phyloP scores from a whole-genome alignment of 2,113 vertebrate genomes.

The Callospermophilus lateralis region DNA sequence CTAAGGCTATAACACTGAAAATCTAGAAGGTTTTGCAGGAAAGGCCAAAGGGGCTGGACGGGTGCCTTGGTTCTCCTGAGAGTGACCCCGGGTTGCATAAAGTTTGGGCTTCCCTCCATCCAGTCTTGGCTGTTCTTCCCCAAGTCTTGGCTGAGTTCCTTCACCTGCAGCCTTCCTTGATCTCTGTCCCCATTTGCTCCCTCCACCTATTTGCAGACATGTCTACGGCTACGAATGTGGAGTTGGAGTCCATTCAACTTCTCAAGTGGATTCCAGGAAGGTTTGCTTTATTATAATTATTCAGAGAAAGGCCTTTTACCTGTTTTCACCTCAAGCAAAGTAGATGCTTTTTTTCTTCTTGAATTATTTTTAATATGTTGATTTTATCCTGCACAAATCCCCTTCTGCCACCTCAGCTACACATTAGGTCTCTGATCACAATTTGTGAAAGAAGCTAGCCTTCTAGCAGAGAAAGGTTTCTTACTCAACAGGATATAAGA shows the following conservation, averaged over 20 bases:
- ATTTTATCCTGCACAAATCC: neutral
- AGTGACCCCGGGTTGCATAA: neutral
- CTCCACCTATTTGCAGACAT: conserved; percentile 85
- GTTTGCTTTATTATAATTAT: neutral
- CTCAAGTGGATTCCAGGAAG: conserved; percentile 40
- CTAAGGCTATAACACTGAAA: neutral
- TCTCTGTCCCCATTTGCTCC: conserved; percentile 82
- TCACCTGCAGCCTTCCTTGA: conserved; percentile 78
- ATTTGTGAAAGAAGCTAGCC: neutral
- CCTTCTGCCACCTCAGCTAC: neutral
- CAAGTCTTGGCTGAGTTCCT: conserved; percentile 4
- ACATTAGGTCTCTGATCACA: neutral
- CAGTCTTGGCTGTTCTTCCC: neutral
- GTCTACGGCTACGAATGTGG: neutral
- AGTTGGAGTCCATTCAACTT: conserved; percentile 38
- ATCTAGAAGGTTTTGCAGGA: neutral
- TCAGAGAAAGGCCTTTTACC: neutral
- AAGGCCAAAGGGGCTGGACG: neutral
- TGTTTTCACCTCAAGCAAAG: neutral
- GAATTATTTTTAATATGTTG: neutral
- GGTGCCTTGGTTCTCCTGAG: neutral
- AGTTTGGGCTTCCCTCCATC: conserved; percentile 21
- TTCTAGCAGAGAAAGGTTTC: neutral
- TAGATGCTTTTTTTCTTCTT: neutral
- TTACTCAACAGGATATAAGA: neutral